Base-by-base conservation (phyloP, 23 tunicate species). In the Aplidium turbinatum region DNA sequence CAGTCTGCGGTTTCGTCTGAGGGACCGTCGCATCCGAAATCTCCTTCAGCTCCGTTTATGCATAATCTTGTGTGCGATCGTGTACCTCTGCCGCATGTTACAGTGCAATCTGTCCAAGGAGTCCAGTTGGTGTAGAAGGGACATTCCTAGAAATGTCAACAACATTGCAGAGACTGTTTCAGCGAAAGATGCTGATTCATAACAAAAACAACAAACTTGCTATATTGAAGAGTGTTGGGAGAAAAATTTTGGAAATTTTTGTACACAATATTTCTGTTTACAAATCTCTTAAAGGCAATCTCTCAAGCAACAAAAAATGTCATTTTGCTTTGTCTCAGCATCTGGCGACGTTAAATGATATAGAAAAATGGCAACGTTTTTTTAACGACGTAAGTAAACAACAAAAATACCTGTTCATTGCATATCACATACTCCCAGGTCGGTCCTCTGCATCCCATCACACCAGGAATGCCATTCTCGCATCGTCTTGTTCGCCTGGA, bases 111-210 rank as follows among this genome's bases (percentile, higher is more conserved):
- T 0, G 85, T 38, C 93, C 93, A 86, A 13, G 69, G 3, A 7
- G 38, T 77, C 93, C 93, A 86, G 16, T 62, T 76, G 26, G 57
- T 64, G 67, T 71, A 86, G 75, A 53, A 86, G 11, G 93, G 85
- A 55, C 93, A 86, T 19, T 48, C 47, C 93, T 86, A 58, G 11
- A 16, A 42, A 16, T 16, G 16, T 35, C 4, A 29, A n/a, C 24
- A 22, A 18, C 13, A 11, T 55, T 42, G 50, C 16, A 42, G 16
- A 42, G 13, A 42, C 50, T 11, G 11, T 9, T 9, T 16, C 16
- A 42, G 50, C 16, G 11, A 42, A 42, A 9, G 16, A 42, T n/a
- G n/a, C n/a, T n/a, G n/a, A n/a, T n/a, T n/a, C n/a, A n/a, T n/a
- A n/a, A n/a, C n/a, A n/a, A n/a, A n/a, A n/a, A n/a, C n/a, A n/a